phyloP scores from a whole-genome alignment of 2,888 invertebrate species.

The Dastarcus helophoroides region DNA sequence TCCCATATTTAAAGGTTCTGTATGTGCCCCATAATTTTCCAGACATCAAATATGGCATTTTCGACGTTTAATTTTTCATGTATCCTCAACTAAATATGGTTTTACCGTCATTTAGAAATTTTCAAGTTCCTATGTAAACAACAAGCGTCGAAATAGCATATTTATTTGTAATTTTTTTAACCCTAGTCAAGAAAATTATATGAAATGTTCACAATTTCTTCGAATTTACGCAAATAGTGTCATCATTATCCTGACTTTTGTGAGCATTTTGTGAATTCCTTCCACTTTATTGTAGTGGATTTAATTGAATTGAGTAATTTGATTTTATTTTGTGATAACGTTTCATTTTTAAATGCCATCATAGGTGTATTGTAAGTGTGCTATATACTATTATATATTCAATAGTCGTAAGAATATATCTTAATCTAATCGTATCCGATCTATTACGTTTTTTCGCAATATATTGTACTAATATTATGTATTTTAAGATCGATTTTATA shows the following conservation, averaged over 20 bases:
- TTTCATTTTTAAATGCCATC: slow-evolving; percentile 36
- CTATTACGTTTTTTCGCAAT: slow-evolving; percentile 14
- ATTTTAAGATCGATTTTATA: slow-evolving; percentile 18
- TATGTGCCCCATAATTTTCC: too few relatives aligned
- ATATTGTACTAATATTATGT: slow-evolving; percentile 11
- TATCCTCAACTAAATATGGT: too few relatives aligned
- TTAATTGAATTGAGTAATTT: slow-evolving; percentile 8
- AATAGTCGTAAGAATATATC: slow-evolving; percentile 18
- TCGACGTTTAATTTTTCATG: too few relatives aligned
- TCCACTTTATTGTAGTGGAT: slow-evolving; percentile 6
- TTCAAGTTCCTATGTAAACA: too few relatives aligned
- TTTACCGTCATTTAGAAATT: too few relatives aligned
- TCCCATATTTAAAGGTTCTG: too few relatives aligned
- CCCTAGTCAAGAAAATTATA: slow-evolving; percentile 12
- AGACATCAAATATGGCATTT: slow-evolving; percentile 30
- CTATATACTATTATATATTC: slow-evolving; percentile 25
- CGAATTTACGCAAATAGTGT: too few relatives aligned
- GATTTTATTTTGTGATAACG: slow-evolving; percentile 27
- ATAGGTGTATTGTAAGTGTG: slow-evolving; percentile 34
- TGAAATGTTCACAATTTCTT: slow-evolving; percentile 11
- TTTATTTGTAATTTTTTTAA: background rate
- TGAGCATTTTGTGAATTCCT: too few relatives aligned
- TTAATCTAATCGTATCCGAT: slow-evolving; percentile 15
- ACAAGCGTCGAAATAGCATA: background rate
- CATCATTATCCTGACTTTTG: too few relatives aligned